These are phyloP conservation scores for Leucopternis melanops DNA, from an alignment of 2,113 vertebrate species.

Conservation along the genomic window DNA sequence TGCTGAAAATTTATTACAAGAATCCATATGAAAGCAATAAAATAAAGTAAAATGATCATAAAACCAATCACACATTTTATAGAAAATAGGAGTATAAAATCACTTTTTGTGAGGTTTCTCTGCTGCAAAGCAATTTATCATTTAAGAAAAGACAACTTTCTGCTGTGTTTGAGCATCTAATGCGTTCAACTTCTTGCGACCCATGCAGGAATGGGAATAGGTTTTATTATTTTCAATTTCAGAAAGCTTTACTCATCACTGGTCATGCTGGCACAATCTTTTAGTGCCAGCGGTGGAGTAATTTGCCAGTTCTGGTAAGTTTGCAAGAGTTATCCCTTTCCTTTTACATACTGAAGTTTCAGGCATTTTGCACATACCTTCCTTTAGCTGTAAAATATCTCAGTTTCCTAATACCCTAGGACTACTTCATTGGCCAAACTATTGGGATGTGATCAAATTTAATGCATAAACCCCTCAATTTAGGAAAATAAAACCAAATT, in stretches of 20 bases:
- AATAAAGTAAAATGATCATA: constrained; percentile 60
- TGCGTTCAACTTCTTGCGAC: constrained; percentile 24
- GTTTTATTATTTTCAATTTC: constrained; percentile 46
- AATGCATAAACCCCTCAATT: not conserved
- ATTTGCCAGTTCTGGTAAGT: constrained; percentile 14
- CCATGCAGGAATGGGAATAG: constrained; percentile 3
- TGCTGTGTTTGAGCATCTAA: constrained; percentile 35
- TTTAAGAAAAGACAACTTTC: constrained; percentile 59
- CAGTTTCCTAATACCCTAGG: not conserved
- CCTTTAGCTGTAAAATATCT: not conserved
- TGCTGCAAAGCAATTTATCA: constrained; percentile 50
- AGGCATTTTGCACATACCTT: not conserved
- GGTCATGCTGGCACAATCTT: not conserved
- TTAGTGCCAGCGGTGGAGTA: not conserved
- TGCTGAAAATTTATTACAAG: constrained; percentile 52
- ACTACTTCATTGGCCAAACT: not conserved
- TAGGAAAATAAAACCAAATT: not conserved
- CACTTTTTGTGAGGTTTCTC: constrained; percentile 39
- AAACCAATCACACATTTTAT: constrained; percentile 68
- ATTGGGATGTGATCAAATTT: not conserved
- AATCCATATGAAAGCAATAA: constrained; percentile 57
- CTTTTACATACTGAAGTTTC: not conserved
- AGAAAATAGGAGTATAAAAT: constrained; percentile 63
- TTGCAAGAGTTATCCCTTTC: not conserved
- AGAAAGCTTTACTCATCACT: constrained; percentile 35